phyloP scores from a whole-genome alignment of 2,113 vertebrate genomes.

The Jaculus jaculus region DNA sequence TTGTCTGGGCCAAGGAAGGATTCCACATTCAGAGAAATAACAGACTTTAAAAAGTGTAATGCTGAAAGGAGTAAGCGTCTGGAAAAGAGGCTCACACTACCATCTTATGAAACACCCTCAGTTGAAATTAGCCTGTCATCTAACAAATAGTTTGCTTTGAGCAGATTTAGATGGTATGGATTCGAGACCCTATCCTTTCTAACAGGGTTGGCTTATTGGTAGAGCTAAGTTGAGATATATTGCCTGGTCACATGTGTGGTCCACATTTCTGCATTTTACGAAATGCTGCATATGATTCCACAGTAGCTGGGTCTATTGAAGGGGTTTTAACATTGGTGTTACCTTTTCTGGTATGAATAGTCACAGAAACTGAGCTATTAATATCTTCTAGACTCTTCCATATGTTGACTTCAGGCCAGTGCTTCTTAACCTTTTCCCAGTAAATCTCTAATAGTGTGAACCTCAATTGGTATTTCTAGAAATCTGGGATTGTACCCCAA shows the following conservation, averaged over 20 bases:
- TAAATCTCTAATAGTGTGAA: background rate
- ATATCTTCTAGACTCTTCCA: background rate
- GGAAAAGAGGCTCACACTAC: background rate
- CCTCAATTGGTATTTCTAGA: background rate
- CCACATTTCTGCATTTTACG: background rate
- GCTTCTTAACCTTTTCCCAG: background rate
- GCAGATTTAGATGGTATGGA: background rate
- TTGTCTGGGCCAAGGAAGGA: background rate
- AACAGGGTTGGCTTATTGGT: background rate
- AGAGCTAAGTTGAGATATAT: background rate
- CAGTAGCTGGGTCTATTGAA: background rate
- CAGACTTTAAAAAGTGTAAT: background rate
- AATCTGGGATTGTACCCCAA: background rate
- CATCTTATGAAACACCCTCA: background rate
- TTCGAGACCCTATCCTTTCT: background rate
- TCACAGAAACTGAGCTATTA: background rate
- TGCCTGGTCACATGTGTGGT: background rate
- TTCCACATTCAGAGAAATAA: background rate
- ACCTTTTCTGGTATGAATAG: background rate
- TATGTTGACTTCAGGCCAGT: background rate
- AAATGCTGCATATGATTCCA: background rate
- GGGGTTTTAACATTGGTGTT: background rate
- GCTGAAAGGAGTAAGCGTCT: background rate
- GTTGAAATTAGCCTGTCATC: background rate
- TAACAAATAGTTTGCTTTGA: slow-evolving; percentile 19